A percentile compares a stretch with the other conserved stretches of the same genome.
Conservation (phyloP, 2,113 vertebrate genomes). For the Chunga burmeisteri region DNA sequence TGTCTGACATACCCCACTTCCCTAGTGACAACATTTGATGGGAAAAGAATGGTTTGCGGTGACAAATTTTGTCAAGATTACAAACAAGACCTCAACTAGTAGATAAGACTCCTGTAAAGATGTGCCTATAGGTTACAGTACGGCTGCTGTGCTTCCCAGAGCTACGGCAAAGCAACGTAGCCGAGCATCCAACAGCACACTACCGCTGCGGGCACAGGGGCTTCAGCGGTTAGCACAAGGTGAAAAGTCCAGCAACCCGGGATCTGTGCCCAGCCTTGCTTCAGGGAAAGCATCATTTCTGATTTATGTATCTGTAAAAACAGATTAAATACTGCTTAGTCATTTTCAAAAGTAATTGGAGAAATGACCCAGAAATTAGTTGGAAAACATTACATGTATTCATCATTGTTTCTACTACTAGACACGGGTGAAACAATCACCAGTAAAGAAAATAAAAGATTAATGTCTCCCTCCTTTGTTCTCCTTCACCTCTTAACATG, state of each 20-base stretch:
- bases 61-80: no score
- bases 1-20: background rate
- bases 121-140: background rate
- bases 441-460: background rate
- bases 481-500: background rate
- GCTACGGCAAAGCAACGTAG: background rate
- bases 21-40: no score
- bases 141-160: fast-evolving
- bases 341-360: conserved; percentile 6
- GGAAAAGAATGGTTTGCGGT: background rate
- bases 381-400: background rate
- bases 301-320: background rate
- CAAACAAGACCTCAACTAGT: fast-evolving
- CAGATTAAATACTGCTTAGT: conserved; percentile 29
- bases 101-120: fast-evolving
- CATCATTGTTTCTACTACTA: background rate
- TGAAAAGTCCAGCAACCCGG: background rate
- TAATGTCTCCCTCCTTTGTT: background rate
- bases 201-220: fast-evolving
- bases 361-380: conserved; percentile 31
- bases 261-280: background rate
- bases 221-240: fast-evolving
- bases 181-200: fast-evolving
- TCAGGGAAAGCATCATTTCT: background rate
- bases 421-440: background rate